Conservation (phyloP, 2,797 vertebrate species). For the Ptychadena robeensis region DNA sequence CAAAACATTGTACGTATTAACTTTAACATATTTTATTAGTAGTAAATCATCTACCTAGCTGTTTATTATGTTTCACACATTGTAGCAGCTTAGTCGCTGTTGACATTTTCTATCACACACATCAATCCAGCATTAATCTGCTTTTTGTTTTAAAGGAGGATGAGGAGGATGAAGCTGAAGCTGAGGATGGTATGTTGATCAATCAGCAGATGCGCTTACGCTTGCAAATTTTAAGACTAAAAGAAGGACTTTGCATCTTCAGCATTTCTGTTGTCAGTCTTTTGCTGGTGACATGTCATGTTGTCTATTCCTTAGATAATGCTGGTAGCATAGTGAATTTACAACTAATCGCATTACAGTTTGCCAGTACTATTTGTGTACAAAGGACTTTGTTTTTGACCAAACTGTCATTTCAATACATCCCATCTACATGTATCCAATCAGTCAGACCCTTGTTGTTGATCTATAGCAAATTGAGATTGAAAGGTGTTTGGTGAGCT, state of each 20-base stretch:
- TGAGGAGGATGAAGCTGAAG: conserved; percentile 88
- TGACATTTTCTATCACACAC: not conserved
- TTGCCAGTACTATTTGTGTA: no score
- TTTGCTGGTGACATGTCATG: not conserved
- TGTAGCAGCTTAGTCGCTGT: not conserved
- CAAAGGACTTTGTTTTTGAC: no score
- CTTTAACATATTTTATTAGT: not conserved
- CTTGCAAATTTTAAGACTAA: not conserved
- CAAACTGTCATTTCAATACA: no score
- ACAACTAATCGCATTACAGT: no score
- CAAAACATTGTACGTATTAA: not conserved
- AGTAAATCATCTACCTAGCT: not conserved
- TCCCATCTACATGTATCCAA: no score
- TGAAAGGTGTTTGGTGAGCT: no score
- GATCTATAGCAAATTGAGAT: no score
- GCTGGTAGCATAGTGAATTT: no score
- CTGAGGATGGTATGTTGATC: conserved; percentile 78
- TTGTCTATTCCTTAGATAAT: not conserved
- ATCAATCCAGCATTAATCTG: conserved; percentile 31
- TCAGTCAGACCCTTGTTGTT: no score
- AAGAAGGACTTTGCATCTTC: not conserved
- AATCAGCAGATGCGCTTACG: conserved; percentile 26
- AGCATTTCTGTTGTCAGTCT: not conserved
- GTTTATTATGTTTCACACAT: not conserved
- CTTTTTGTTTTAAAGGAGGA: conserved; percentile 79